A percentile compares a stretch with the other conserved stretches of the same genome.
phyloP scores from a whole-genome alignment of 1,140 invertebrate genomes.

The Drosophila kohkoa region DNA sequence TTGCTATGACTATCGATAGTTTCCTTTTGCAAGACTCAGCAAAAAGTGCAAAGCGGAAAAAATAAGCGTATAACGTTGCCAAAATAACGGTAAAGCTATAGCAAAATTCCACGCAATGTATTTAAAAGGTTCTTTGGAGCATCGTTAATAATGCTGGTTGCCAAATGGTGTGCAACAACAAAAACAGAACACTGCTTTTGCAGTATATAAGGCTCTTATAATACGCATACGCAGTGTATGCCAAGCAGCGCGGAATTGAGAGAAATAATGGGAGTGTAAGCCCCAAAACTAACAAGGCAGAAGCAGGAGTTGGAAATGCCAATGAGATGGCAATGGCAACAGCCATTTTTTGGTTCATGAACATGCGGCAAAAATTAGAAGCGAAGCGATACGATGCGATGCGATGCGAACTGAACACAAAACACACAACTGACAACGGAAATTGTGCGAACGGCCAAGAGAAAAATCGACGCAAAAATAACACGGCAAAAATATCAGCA shows the following conservation, averaged over 20 bases:
- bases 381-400: constrained; percentile 48
- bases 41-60: constrained; percentile 56
- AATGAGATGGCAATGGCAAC: constrained; percentile 48
- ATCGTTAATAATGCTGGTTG: constrained; percentile 66
- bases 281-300: neutral
- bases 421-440: constrained; percentile 64
- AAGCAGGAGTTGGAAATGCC: neutral
- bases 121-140: constrained; percentile 43
- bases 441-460: constrained; percentile 55
- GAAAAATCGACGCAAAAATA: constrained; percentile 62
- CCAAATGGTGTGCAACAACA: constrained; percentile 57
- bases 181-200: constrained; percentile 35
- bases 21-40: neutral
- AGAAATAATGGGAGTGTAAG: constrained; percentile 3
- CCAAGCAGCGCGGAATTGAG: constrained; percentile 27
- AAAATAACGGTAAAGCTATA: constrained; percentile 60
- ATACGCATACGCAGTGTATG: constrained; percentile 70
- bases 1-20: neutral
- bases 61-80: constrained; percentile 59
- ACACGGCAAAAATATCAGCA: constrained; percentile 43
- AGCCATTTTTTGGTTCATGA: constrained; percentile 72
- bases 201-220: constrained; percentile 44
- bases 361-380: constrained; percentile 77
- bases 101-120: constrained; percentile 47
- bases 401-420: constrained; percentile 50